Evolutionary conservation across 2,797 vertebrate genomes (phyloP).

Genomic region (Coracias cyanogaster): DNA sequence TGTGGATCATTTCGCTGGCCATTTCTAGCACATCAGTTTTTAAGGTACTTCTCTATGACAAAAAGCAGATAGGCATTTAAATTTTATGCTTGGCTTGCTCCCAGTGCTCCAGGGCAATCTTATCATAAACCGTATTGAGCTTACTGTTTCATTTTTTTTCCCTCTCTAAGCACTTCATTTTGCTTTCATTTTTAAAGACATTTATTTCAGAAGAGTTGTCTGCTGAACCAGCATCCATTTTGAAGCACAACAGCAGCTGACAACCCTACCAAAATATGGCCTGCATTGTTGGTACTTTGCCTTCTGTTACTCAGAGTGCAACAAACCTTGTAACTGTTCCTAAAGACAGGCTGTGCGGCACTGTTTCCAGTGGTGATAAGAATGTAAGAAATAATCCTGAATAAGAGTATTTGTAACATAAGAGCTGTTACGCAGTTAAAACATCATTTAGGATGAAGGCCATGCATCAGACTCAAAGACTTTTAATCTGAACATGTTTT

Average conservation of each 20-base stretch:
- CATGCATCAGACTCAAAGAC: background rate
- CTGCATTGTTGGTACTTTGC: background rate
- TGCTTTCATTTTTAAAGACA: background rate
- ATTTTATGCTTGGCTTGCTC: background rate
- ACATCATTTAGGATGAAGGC: accelerated
- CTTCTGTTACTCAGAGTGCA: background rate
- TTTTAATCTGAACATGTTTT: background rate
- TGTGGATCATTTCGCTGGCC: background rate
- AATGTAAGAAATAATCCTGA: background rate
- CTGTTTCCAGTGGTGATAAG: background rate
- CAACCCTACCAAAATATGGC: background rate
- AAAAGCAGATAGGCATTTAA: background rate
- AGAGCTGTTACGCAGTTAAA: background rate
- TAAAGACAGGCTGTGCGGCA: accelerated
- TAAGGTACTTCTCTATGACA: background rate
- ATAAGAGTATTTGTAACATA: background rate
- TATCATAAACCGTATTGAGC: background rate
- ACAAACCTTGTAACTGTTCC: background rate
- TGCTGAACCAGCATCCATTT: background rate
- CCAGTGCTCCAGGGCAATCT: background rate
- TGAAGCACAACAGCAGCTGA: background rate
- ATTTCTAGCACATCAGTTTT: background rate
- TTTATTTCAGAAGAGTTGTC: background rate
- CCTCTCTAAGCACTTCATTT: background rate
- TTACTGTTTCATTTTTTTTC: background rate